Conservation (phyloP, 1,140 invertebrate species). For the Maniola jurtina region DNA sequence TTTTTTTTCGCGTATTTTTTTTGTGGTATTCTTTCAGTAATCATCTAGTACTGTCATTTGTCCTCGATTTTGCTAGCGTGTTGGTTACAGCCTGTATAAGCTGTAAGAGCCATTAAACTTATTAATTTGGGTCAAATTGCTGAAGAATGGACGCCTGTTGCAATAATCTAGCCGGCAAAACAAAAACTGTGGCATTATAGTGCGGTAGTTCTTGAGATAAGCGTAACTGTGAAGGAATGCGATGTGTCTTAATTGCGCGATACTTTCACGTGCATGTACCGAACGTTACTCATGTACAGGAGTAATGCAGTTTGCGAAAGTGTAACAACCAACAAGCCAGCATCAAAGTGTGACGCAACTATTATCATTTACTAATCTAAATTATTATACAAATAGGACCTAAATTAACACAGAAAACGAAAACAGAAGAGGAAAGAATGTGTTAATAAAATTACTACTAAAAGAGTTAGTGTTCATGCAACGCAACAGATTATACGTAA, state of each 20-base stretch:
- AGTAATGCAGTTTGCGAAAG: slow-evolving; percentile 39
- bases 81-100: no score
- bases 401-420: slow-evolving; percentile 8
- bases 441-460: background rate
- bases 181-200: slow-evolving; percentile 27
- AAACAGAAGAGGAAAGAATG: slow-evolving; percentile 1
- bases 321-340: slow-evolving; percentile 24
- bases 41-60: no score
- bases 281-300: slow-evolving; percentile 43
- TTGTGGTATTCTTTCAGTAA: no score
- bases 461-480: background rate
- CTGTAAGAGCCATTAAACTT: background rate
- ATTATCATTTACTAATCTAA: slow-evolving; percentile 17
- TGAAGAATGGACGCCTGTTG: slow-evolving; percentile 5
- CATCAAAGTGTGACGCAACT: slow-evolving; percentile 33
- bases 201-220: slow-evolving; percentile 36
- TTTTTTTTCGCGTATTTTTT: no score
- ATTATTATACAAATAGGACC: background rate
- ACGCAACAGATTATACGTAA: background rate
- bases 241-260: slow-evolving; percentile 36
- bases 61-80: no score
- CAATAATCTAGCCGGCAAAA: slow-evolving; percentile 21
- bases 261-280: slow-evolving; percentile 39
- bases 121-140: slow-evolving; percentile 2
- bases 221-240: slow-evolving; percentile 44